A percentile compares a stretch with the other conserved stretches of the same genome.
phyloP scores from a whole-genome alignment of 1,140 invertebrate genomes.

The Leptestheria dahalacensis region DNA sequence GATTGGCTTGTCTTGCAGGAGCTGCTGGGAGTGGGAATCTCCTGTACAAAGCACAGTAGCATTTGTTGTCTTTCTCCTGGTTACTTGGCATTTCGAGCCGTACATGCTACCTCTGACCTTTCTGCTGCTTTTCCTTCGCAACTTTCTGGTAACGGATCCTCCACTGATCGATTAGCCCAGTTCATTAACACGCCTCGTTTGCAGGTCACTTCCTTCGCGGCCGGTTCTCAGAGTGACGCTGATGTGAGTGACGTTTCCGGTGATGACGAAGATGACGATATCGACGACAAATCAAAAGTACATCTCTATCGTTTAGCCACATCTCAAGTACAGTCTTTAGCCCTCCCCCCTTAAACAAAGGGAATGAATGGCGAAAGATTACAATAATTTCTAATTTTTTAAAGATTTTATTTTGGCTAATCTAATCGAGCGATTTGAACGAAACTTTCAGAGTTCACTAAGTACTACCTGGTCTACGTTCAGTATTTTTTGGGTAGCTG shows the following conservation, averaged over 20 bases:
- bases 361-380: too few species aligned
- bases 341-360: too few species aligned
- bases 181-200: constrained; percentile 7
- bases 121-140: constrained; percentile 60
- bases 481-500: too few species aligned
- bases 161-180: too few species aligned
- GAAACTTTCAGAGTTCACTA: too few species aligned
- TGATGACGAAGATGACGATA: constrained; percentile 55
- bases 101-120: constrained; percentile 69
- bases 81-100: constrained; percentile 70
- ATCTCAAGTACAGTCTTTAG: too few species aligned
- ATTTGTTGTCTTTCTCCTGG: constrained; percentile 62
- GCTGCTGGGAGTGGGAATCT: constrained; percentile 95
- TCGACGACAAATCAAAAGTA: constrained; percentile 58
- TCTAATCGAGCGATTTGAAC: too few species aligned
- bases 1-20: constrained; percentile 40
- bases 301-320: too few species aligned
- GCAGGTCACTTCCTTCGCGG: constrained; percentile 25
- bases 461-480: too few species aligned
- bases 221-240: constrained; percentile 30
- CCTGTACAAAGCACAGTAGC: constrained; percentile 72
- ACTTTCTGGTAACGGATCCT: constrained; percentile 49
- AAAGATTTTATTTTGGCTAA: too few species aligned
- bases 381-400: too few species aligned
- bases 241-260: constrained; percentile 24